These are phyloP conservation scores for Harpagus bidentatus DNA, from an alignment of 2,113 vertebrate genomes.

Conservation along the genomic window DNA sequence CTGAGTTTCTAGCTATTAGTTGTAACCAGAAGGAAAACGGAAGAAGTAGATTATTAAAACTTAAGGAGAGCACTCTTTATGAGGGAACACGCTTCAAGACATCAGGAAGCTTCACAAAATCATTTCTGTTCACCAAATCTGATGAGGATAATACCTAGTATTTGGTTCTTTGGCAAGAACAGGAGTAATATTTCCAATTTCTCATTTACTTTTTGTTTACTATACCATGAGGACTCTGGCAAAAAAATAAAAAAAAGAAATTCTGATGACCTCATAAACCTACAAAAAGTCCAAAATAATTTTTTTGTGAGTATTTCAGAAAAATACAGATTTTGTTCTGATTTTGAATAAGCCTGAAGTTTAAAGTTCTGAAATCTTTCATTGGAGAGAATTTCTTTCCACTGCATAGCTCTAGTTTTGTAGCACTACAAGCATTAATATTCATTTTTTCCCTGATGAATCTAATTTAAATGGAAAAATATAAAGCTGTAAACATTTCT, in stretches of 20 bases:
- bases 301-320: background rate
- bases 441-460: background rate
- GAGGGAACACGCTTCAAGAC: background rate
- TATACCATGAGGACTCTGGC: rapidly evolving
- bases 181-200: background rate
- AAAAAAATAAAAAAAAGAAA: background rate
- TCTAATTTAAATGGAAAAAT: background rate
- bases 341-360: background rate
- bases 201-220: background rate
- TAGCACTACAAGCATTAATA: background rate
- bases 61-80: background rate
- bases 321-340: background rate
- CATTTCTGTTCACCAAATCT: background rate
- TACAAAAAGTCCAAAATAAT: background rate
- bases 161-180: background rate
- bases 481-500: background rate
- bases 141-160: background rate
- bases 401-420: background rate
- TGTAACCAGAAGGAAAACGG: background rate
- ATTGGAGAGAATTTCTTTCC: background rate
- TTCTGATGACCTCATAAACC: background rate
- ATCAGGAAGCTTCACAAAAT: background rate
- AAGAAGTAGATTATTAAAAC: background rate
- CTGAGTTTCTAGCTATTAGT: background rate
- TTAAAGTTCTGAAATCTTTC: background rate